Conservation (phyloP, 2,888 invertebrate genomes). For the Hypolimnas misippus region DNA sequence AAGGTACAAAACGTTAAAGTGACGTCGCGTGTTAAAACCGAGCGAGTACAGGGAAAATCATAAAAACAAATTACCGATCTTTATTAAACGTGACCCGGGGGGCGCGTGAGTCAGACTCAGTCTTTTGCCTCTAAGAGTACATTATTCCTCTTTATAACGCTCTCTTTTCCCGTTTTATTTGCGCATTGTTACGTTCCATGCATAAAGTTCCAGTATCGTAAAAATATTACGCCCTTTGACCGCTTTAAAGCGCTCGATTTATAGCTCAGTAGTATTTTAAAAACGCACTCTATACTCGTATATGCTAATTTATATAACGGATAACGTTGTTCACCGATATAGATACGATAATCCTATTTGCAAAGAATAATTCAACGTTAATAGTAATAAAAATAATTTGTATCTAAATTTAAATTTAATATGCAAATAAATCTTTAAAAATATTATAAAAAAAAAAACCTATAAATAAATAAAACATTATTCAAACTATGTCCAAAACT, state of each 20-base stretch:
- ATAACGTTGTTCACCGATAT: too few species aligned
- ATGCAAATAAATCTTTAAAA: too few species aligned
- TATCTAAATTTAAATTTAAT: too few species aligned
- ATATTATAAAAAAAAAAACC: too few species aligned
- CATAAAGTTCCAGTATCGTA: conserved; percentile 54
- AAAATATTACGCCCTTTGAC: conserved; percentile 53
- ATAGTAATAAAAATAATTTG: too few species aligned
- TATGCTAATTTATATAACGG: too few species aligned
- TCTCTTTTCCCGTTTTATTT: conserved; percentile 46
- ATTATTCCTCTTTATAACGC: conserved; percentile 53
- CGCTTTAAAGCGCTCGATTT: conserved; percentile 35
- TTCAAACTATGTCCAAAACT: too few species aligned
- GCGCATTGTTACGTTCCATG: conserved; percentile 44
- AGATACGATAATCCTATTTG: too few species aligned
- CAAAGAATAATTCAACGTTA: too few species aligned
- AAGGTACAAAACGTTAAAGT: conserved; percentile 14
- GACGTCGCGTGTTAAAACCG: conserved; percentile 28
- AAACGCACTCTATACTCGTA: conserved; percentile 22
- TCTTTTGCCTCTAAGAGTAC: conserved; percentile 52
- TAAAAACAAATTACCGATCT: conserved; percentile 61
- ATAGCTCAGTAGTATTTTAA: conserved; percentile 12
- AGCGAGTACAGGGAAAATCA: conserved; percentile 44
- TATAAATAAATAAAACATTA: too few species aligned
- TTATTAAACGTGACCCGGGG: conserved; percentile 53
- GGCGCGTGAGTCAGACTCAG: conserved; percentile 38